These are phyloP conservation scores for Aspidoscelis tigris DNA, from an alignment of 2,113 vertebrate genomes.

Conservation along the genomic window DNA sequence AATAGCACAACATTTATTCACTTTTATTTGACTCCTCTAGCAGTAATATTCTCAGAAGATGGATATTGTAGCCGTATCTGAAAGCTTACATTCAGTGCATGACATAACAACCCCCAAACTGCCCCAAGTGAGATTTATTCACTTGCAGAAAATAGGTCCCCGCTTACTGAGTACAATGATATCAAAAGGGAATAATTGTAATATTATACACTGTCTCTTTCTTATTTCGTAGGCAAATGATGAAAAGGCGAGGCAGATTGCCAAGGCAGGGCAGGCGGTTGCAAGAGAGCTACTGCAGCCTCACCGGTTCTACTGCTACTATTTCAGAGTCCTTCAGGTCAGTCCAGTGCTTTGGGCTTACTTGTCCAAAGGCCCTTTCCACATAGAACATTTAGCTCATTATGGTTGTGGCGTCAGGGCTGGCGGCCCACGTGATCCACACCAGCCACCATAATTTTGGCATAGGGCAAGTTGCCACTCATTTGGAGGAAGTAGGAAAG, in stretches of 20 bases:
- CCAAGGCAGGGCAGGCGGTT: slow-evolving; percentile 80
- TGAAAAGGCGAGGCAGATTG: slow-evolving; percentile 78
- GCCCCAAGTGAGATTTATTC: no score
- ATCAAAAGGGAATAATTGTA: neutral
- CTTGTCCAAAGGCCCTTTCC: no score
- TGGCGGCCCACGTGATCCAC: no score
- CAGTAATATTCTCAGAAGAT: no score
- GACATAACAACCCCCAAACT: no score
- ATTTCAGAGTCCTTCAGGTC: slow-evolving; percentile 82
- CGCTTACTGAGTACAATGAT: slow-evolving; percentile 17
- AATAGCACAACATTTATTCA: neutral
- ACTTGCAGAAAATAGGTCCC: slow-evolving; percentile 5
- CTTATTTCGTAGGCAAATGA: slow-evolving; percentile 82
- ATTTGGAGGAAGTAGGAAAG: no score
- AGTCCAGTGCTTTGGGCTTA: slow-evolving; percentile 26
- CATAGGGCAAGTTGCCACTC: no score
- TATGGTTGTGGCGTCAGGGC: no score
- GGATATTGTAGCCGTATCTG: no score
- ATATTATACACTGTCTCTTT: slow-evolving; percentile 29
- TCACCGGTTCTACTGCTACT: slow-evolving; percentile 90
- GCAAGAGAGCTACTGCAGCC: slow-evolving; percentile 88
- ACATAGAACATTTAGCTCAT: no score
- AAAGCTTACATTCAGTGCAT: no score
- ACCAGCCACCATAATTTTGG: no score
- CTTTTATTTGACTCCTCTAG: neutral